Base-by-base conservation (phyloP, 2,113 vertebrate genomes). In the Hypanus sabinus region DNA sequence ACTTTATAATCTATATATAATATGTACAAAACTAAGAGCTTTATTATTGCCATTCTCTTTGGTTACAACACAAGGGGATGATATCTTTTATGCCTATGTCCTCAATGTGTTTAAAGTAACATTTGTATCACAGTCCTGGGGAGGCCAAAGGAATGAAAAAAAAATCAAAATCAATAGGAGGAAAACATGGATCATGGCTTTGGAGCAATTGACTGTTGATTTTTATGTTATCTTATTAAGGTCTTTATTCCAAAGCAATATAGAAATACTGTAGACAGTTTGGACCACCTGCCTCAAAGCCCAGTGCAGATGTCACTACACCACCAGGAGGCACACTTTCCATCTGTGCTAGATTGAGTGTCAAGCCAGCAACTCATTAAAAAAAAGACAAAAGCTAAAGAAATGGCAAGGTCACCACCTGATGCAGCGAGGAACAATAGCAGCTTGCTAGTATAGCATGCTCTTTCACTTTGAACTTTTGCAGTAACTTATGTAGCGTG, bases 1-100 rank as follows among this genome's bases (percentile, higher is more conserved):
- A 70, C 60, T 91, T 93, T 46, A 65, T 70, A 71, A 71, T 46
- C 22, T 73, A 71, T 93, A 92, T 38, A 73, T 92, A 92, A 92
- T 71, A 92, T 71, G 46, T 73, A 93, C 90, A 93, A 38, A 22
- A 38, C 33, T 14, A 88, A 88, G 57, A 30, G 60, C 85, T 62
- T 18, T 88, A 55, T 6, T 87, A 88, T 88, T 88, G 30, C 24
- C 30, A 65, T n/a, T 88, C 62, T 88, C 85, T 88, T 88, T 88
- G 85, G 57, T 88, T 88, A 88, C 30, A 62, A 33, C 65, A 88
- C 30, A 62, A 33, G n/a, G 65, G 8, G 11, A 33, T 18, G 30
- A 65, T 12, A 33, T 87, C 27, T 11, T 60, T 18, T 65, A 88
- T 88, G 57, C 14, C 62, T 88, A 62, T 65, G 57, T 65, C n/a